Percentiles rank a stretch among this genome's conserved stretches.
Evolutionary conservation across 1,140 invertebrate species (phyloP).

Genomic region (Oppia nitens): DNA sequence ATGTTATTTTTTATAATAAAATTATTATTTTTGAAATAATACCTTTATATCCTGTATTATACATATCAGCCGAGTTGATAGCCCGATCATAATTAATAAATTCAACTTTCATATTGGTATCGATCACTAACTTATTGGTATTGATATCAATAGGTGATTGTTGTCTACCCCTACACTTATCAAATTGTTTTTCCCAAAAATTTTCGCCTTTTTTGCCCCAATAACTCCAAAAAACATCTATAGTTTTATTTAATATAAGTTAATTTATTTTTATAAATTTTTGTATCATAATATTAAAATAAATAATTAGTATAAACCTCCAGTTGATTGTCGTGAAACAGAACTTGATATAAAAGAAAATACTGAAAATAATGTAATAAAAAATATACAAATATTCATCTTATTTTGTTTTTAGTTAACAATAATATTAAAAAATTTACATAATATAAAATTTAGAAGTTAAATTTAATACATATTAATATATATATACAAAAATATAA

Average conservation of each 20-base stretch:
- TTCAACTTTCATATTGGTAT: slow-evolving; percentile 1
- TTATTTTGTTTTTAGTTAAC: no score
- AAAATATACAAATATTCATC: no score
- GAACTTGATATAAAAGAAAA: not conserved
- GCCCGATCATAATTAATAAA: slow-evolving; percentile 7
- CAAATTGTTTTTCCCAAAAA: not conserved
- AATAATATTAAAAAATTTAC: no score
- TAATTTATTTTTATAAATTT: no score
- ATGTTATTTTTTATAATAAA: no score
- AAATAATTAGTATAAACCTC: no score
- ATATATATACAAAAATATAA: no score
- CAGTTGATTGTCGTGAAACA: not conserved
- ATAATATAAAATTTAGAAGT: no score
- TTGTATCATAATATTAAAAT: no score
- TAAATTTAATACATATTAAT: no score
- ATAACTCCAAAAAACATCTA: slow-evolving; percentile 8
- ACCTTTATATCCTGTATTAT: slow-evolving; percentile 5
- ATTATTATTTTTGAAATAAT: not conserved
- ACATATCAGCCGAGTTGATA: not conserved
- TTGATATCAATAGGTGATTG: slow-evolving; percentile 12
- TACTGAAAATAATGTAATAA: no score
- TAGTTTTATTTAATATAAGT: not conserved
- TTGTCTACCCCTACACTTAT: not conserved
- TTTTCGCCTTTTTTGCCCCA: slow-evolving; percentile 3
- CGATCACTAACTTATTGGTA: slow-evolving; percentile 1